Evolutionary conservation across 2,113 vertebrate genomes (phyloP).

Genomic region (Peromyscus polionotus): DNA sequence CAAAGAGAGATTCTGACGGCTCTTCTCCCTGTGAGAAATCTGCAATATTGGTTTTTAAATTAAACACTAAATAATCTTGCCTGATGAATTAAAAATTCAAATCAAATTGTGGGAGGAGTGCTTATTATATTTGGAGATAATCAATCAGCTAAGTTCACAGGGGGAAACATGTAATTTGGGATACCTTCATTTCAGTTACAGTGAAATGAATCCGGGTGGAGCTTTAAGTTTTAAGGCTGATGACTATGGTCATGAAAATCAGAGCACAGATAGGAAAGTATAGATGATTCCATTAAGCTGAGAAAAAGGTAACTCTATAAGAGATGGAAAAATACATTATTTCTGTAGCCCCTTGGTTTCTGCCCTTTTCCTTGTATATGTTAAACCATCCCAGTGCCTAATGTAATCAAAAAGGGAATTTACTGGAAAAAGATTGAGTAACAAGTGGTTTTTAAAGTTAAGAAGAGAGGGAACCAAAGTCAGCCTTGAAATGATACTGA

Average conservation of each 20-base stretch:
- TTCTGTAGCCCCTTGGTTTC: slow-evolving; percentile 26
- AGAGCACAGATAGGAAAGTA: background rate
- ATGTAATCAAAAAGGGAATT: background rate
- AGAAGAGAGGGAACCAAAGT: background rate
- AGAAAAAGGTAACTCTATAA: background rate
- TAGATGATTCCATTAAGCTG: background rate
- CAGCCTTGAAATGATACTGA: background rate
- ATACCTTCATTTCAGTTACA: slow-evolving; percentile 24
- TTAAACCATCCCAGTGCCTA: background rate
- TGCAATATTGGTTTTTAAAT: slow-evolving; percentile 66
- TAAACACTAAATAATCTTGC: slow-evolving; percentile 53
- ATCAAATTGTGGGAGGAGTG: slow-evolving; percentile 39
- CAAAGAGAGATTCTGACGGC: slow-evolving; percentile 1
- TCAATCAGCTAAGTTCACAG: slow-evolving; percentile 52
- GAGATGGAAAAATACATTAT: slow-evolving; percentile 8
- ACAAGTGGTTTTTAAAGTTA: background rate
- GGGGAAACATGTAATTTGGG: slow-evolving; percentile 28
- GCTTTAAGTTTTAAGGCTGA: slow-evolving; percentile 41
- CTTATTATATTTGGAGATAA: slow-evolving; percentile 59
- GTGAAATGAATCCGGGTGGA: slow-evolving; percentile 12
- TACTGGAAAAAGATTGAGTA: slow-evolving; percentile 12
- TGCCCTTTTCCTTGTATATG: background rate
- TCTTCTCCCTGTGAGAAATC: slow-evolving; percentile 33
- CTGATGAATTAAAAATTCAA: slow-evolving; percentile 59
- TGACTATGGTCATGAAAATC: slow-evolving; percentile 24